These are phyloP conservation scores for Lathamus discolor DNA, from an alignment of 2,113 vertebrate species.

Conservation along the genomic window DNA sequence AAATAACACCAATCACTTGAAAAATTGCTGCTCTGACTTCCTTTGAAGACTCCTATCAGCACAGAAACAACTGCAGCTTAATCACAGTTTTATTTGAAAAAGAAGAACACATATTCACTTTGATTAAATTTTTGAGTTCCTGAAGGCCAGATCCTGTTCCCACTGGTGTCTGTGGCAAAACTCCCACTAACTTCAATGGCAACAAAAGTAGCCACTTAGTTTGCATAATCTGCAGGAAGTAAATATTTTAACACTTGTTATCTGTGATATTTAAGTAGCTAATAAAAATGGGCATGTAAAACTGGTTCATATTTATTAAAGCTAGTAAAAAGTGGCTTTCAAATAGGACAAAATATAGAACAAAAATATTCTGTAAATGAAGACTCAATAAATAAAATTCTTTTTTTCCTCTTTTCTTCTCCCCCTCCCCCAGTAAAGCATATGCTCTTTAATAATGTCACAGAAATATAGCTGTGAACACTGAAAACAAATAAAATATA, in stretches of 20 bases:
- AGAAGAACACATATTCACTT: background rate
- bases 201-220: conserved; percentile 1
- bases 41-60: background rate
- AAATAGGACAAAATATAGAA: conserved; percentile 24
- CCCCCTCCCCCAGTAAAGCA: background rate
- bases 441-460: background rate
- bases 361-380: background rate
- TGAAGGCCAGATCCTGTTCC: conserved; percentile 3
- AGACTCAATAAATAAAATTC: background rate
- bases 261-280: conserved; percentile 40
- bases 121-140: background rate
- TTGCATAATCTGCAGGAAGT: conserved; percentile 40
- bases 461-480: conserved; percentile 1
- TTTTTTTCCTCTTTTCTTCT: background rate
- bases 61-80: background rate
- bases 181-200: background rate
- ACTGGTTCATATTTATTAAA: conserved; percentile 30
- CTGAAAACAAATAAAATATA: background rate
- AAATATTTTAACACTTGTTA: conserved; percentile 52
- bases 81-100: conserved; percentile 22
- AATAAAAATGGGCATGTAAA: conserved; percentile 52
- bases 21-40: background rate
- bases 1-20: background rate
- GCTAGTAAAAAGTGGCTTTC: conserved; percentile 21
- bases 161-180: conserved; percentile 2